Evolutionary conservation across 1,140 invertebrate species (phyloP).

Genomic region (Macrobrachium rosenbergii): DNA sequence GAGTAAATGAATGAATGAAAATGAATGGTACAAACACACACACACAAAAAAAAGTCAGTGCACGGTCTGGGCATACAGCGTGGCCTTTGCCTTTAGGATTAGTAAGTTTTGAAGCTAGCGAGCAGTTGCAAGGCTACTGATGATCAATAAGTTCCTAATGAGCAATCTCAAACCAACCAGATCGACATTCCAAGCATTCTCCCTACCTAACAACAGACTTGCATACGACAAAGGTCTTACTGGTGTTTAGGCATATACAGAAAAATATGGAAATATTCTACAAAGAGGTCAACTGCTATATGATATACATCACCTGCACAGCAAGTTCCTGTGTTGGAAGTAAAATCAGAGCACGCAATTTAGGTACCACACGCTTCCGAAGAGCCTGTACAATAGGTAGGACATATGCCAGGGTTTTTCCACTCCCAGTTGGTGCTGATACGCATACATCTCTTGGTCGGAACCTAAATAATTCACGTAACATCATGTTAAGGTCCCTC

Average conservation of each 20-base stretch:
- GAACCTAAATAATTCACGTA: conserved; percentile 35
- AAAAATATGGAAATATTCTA: not conserved
- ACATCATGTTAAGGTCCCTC: not conserved
- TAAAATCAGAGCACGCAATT: conserved; percentile 87
- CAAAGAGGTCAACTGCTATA: not conserved
- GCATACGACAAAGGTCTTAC: too few relatives aligned
- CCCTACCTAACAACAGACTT: too few relatives aligned
- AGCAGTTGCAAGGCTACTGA: too few relatives aligned
- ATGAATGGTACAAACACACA: too few relatives aligned
- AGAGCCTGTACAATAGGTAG: conserved; percentile 88
- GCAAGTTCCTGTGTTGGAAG: conserved; percentile 94
- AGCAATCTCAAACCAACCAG: too few relatives aligned
- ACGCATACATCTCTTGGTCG: conserved; percentile 93
- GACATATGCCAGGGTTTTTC: conserved; percentile 96
- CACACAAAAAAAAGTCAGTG: too few relatives aligned
- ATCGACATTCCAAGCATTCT: too few relatives aligned
- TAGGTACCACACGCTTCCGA: conserved; percentile 70
- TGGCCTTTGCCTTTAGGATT: too few relatives aligned
- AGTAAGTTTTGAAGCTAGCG: too few relatives aligned
- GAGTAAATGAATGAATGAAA: too few relatives aligned
- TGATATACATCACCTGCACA: conserved; percentile 77
- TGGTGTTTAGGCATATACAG: not conserved
- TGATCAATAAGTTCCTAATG: too few relatives aligned
- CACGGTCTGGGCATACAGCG: too few relatives aligned
- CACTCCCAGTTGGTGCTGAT: conserved; percentile 97